Evolutionary conservation across 2,113 vertebrate genomes (phyloP).

Genomic region (Dasyprocta punctata): DNA sequence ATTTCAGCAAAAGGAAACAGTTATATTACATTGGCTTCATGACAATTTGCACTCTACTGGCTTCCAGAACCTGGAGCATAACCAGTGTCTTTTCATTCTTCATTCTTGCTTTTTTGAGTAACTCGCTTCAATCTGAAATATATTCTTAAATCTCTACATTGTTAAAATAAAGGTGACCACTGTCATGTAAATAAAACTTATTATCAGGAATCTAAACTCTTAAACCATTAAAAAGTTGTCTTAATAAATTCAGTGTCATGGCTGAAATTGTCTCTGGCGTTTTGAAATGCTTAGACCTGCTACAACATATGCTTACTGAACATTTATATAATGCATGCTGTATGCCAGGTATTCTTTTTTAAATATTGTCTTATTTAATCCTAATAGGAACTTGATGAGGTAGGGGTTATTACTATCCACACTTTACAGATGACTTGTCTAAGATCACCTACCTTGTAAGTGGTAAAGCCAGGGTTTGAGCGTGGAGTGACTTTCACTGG

Average conservation of each 20-base stretch:
- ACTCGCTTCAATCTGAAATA: slow-evolving; percentile 58
- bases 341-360: slow-evolving; percentile 6
- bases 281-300: slow-evolving; percentile 8
- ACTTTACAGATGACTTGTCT: neutral
- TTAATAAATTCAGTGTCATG: neutral
- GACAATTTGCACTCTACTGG: slow-evolving; percentile 70
- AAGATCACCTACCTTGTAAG: neutral
- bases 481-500: too few relatives aligned
- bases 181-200: slow-evolving; percentile 69
- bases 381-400: neutral
- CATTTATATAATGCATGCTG: neutral
- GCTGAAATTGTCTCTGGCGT: slow-evolving; percentile 45
- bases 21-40: slow-evolving; percentile 81
- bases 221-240: slow-evolving; percentile 45
- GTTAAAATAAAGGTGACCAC: slow-evolving; percentile 69
- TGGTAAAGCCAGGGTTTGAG: neutral
- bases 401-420: neutral
- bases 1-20: slow-evolving; percentile 79
- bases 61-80: slow-evolving; percentile 73
- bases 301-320: neutral
- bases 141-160: slow-evolving; percentile 35
- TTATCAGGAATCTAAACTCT: slow-evolving; percentile 51
- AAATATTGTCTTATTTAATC: neutral
- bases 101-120: slow-evolving; percentile 62
- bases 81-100: slow-evolving; percentile 75